Base-by-base conservation (phyloP, 1,140 invertebrate genomes). In the Leucophenga varia region DNA sequence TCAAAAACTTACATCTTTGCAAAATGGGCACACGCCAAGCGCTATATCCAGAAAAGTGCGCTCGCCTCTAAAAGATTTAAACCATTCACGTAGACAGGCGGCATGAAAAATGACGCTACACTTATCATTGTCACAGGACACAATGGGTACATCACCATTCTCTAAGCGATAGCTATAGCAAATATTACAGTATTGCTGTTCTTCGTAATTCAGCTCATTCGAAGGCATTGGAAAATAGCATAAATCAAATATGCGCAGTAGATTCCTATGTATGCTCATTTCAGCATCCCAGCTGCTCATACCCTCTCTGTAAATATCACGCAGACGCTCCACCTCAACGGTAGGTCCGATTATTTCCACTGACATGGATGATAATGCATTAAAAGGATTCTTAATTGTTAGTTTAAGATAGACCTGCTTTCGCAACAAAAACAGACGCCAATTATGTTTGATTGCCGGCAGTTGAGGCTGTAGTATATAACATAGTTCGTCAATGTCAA, bases 71-170 rank as follows among this genome's bases (percentile, higher is more conserved):
- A n/a, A n/a, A n/a, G n/a, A n/a, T n/a, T 59, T 52, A n/a, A 74
- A 74, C 72, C 72, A 74, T 48, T 72, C 55, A 34, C 60, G 58
- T 2, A 75, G 37, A 19, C 73, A 75, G 16, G 42, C 49, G 0
- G 58, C 64, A 56, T 75, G 73, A 38, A 57, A 75, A 28, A 70
- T 64, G 2, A 72, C n/a, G 7, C 58, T 68, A 31, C 73, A 75
- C 6, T 52, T 47, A 0, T 45, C 2, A 47, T 73, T 74, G 30
- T 75, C 73, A 31, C 73, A 75, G 0, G 70, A 73, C 1, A 74
- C 56, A 7, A 75, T 52, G 0, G 73, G 73, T 25, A 74, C 58
- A 16, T 68, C 52, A 2, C 60, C 61, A 12, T 25, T 17, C 2
- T 74, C 72, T 20, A 70, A n/a, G 9, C 59, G 59, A 31, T 72